Conservation (phyloP, 2,797 vertebrate species). For the Antennarius maculatus region DNA sequence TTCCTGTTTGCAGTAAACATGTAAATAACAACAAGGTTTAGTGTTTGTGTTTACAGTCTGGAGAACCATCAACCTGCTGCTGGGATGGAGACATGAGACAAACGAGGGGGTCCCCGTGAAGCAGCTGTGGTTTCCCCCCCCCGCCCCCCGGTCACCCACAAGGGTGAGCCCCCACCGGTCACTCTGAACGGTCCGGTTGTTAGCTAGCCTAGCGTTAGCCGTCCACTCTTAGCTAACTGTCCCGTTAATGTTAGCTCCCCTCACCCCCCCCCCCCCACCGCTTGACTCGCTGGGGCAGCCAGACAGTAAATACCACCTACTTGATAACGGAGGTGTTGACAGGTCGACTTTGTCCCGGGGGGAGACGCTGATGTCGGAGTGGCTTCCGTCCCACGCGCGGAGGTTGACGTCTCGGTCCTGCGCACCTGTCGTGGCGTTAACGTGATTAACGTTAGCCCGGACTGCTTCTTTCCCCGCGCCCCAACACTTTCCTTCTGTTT, state of each 20-base stretch:
- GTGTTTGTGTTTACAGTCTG: too few species aligned
- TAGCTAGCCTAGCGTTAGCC: too few species aligned
- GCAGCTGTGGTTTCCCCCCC: neutral
- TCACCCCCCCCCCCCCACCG: neutral
- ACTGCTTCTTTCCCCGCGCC: neutral
- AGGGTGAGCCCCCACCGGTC: too few species aligned
- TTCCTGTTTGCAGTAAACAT: too few species aligned
- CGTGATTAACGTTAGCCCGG: conserved; percentile 1
- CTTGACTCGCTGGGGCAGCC: neutral
- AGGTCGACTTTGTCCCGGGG: too few species aligned
- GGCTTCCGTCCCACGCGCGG: neutral
- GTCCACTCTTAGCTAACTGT: conserved; percentile 17
- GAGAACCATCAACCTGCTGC: too few species aligned
- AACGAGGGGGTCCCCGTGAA: too few species aligned
- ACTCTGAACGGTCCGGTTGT: too few species aligned
- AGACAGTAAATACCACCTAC: conserved; percentile 8
- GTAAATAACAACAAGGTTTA: too few species aligned
- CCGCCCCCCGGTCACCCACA: neutral
- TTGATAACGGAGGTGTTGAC: fast-evolving
- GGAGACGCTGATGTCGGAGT: neutral
- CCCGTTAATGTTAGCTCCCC: conserved; percentile 23
- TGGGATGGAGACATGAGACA: too few species aligned
- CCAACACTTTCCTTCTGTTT: neutral
- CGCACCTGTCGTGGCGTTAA: conserved; percentile 49
- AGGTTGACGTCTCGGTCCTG: conserved; percentile 13